These are phyloP conservation scores for Boleophthalmus pectinirostris DNA, from an alignment of 2,113 vertebrate species.

Conservation along the genomic window DNA sequence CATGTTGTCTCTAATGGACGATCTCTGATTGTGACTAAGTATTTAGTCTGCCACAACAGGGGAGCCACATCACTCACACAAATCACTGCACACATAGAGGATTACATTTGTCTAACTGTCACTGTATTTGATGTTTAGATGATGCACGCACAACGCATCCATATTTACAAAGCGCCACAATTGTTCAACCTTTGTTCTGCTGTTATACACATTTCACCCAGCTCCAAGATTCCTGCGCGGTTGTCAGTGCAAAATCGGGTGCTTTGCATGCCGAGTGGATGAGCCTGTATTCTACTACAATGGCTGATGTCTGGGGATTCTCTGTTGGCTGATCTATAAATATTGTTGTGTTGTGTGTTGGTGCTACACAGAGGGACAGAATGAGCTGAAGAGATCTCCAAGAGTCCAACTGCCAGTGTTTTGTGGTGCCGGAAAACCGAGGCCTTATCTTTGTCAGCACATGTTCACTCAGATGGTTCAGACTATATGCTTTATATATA, in stretches of 20 bases:
- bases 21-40: constrained; percentile 14
- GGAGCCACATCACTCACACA: neutral
- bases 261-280: constrained; percentile 65
- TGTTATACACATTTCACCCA: neutral
- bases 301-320: constrained; percentile 55
- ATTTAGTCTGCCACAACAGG: neutral
- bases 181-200: neutral
- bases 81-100: neutral
- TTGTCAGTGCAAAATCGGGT: constrained; percentile 38
- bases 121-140: neutral
- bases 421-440: constrained; percentile 37
- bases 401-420: constrained; percentile 37
- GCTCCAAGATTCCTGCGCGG: constrained; percentile 15
- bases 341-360: constrained; percentile 53
- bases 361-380: constrained; percentile 37
- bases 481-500: constrained; percentile 2
- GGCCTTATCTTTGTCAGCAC: constrained; percentile 55
- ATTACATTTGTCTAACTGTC: neutral
- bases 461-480: constrained; percentile 30
- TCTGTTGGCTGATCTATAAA: constrained; percentile 65
- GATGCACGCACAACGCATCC: neutral
- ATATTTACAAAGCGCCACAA: neutral
- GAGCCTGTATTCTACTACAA: constrained; percentile 40
- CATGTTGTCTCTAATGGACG: constrained; percentile 12
- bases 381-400: constrained; percentile 49